phyloP scores from a whole-genome alignment of 2,888 invertebrate genomes.

The Drosophila imparisetae region DNA sequence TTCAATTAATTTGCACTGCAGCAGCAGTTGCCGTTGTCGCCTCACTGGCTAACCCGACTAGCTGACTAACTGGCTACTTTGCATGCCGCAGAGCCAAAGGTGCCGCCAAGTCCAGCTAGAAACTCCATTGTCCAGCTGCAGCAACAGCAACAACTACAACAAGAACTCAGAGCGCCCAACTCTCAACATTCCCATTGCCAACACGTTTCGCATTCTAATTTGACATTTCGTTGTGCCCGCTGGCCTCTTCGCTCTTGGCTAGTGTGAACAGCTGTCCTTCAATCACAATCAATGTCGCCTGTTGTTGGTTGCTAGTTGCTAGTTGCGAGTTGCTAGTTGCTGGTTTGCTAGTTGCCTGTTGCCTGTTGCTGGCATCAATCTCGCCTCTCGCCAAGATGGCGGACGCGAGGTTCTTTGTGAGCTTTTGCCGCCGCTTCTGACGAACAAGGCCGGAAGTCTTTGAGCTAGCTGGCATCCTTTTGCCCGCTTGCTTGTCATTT shows the following conservation, averaged over 20 bases:
- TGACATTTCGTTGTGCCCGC: slow-evolving; percentile 70
- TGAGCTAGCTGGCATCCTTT: slow-evolving; percentile 47
- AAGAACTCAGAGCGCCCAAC: slow-evolving; percentile 3
- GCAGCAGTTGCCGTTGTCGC: slow-evolving; percentile 46
- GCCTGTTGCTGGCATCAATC: slow-evolving; percentile 69
- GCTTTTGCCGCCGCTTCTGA: slow-evolving; percentile 69
- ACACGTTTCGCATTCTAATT: slow-evolving; percentile 83
- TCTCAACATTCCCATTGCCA: slow-evolving; percentile 63
- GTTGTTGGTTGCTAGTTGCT: slow-evolving; percentile 45
- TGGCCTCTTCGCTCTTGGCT: slow-evolving; percentile 35
- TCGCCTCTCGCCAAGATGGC: slow-evolving; percentile 69
- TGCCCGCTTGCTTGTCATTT: slow-evolving; percentile 66
- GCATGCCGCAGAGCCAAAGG: slow-evolving; percentile 76
- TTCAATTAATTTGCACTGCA: slow-evolving; percentile 81
- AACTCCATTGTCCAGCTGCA: slow-evolving; percentile 69
- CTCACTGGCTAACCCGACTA: slow-evolving; percentile 42
- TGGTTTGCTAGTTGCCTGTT: slow-evolving; percentile 38
- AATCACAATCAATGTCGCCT: slow-evolving; percentile 77
- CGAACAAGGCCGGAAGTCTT: slow-evolving; percentile 78
- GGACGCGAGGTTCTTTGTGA: slow-evolving; percentile 51
- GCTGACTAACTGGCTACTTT: slow-evolving; percentile 59
- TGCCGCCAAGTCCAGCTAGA: slow-evolving; percentile 66
- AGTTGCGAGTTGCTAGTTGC: slow-evolving; percentile 19
- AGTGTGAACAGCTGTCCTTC: slow-evolving; percentile 82
- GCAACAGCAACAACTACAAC: slow-evolving; percentile 15